Conservation (phyloP, 1,140 invertebrate genomes). For the Xylocopa sonorina region DNA sequence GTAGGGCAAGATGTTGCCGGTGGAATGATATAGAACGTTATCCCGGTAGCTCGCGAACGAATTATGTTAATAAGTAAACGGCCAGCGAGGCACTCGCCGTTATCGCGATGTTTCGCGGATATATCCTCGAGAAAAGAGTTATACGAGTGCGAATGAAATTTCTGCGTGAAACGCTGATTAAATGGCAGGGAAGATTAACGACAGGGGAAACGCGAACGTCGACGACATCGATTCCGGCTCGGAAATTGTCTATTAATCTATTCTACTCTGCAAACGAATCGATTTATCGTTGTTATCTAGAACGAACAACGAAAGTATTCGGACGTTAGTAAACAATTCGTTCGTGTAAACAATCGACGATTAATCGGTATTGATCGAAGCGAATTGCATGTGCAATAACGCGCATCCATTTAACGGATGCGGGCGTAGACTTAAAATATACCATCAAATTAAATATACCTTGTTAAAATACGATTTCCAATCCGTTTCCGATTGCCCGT, state of each 20-base stretch:
- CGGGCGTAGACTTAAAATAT: too few species aligned
- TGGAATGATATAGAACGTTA: conserved; percentile 8
- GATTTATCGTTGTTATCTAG: neutral
- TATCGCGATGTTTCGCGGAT: neutral
- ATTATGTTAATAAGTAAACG: conserved; percentile 22
- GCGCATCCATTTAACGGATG: too few species aligned
- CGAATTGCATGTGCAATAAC: too few species aligned
- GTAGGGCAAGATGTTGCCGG: conserved; percentile 16
- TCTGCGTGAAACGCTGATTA: neutral
- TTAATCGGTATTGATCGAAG: too few species aligned
- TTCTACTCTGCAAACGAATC: too few species aligned
- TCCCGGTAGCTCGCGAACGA: neutral
- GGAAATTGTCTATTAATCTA: neutral
- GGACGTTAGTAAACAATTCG: too few species aligned
- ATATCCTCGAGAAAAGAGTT: neutral
- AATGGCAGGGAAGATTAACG: neutral
- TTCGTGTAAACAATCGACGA: too few species aligned
- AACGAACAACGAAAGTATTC: too few species aligned
- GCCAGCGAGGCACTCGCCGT: neutral
- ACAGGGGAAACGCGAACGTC: neutral
- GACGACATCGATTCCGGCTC: neutral
- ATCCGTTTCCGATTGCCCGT: too few species aligned
- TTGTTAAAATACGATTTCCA: too few species aligned
- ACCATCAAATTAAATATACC: too few species aligned
- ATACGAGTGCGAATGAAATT: neutral